Conservation (phyloP, 2,797 vertebrate genomes). For the Austrolebias charrua region DNA sequence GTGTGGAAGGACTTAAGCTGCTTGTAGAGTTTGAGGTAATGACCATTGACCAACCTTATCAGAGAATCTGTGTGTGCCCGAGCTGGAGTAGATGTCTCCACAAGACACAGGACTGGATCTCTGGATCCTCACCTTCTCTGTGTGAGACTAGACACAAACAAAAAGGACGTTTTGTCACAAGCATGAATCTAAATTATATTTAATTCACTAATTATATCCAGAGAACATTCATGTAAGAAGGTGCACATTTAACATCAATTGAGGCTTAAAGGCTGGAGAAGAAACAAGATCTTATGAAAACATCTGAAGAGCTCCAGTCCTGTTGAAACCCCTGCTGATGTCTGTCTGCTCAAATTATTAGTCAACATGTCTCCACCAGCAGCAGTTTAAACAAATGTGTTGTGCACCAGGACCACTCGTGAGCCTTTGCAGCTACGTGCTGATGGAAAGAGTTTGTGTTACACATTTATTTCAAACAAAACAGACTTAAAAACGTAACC, state of each 20-base stretch:
- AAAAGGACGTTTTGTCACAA: not conserved
- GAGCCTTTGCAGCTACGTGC: too few species aligned
- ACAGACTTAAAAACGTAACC: too few species aligned
- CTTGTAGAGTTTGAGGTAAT: not conserved
- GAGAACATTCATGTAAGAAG: not conserved
- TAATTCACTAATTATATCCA: not conserved
- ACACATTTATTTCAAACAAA: too few species aligned
- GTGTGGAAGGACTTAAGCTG: slow-evolving; percentile 1
- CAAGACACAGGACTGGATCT: slow-evolving; percentile 82
- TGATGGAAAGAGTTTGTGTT: too few species aligned
- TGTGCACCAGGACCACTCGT: too few species aligned
- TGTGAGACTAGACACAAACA: slow-evolving; percentile 81
- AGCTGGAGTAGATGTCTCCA: slow-evolving; percentile 83
- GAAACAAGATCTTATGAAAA: not conserved
- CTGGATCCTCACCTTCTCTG: slow-evolving; percentile 88
- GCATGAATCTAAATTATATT: not conserved
- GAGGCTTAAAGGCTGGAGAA: not conserved
- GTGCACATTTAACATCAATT: not conserved
- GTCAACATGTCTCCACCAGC: too few species aligned
- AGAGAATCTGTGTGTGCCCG: slow-evolving; percentile 86
- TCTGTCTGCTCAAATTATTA: too few species aligned
- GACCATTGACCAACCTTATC: slow-evolving; percentile 78
- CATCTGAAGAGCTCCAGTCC: not conserved
- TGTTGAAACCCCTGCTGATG: not conserved
- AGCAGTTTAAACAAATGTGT: too few species aligned